phyloP scores from a whole-genome alignment of 2,797 vertebrate genomes.

The Bucorvus abyssinicus region DNA sequence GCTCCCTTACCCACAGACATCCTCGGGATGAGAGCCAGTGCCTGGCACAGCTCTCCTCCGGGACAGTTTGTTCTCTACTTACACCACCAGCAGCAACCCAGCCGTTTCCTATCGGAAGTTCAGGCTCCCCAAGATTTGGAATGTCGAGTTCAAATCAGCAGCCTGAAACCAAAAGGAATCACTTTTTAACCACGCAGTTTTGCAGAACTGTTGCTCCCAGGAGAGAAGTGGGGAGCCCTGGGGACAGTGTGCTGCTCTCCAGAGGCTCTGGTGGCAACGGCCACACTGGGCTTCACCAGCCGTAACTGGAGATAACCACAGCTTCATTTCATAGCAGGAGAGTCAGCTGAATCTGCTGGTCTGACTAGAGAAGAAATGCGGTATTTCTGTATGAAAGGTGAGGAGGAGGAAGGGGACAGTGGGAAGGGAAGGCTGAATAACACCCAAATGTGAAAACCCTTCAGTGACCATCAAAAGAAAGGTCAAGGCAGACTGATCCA shows the following conservation, averaged over 20 bases:
- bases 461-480: background rate
- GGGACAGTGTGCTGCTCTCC: background rate
- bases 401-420: background rate
- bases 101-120: background rate
- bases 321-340: background rate
- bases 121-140: background rate
- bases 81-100: background rate
- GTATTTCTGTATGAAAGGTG: background rate
- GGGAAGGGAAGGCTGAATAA: background rate
- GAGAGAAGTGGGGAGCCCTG: background rate
- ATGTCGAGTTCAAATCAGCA: background rate
- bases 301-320: rapidly evolving
- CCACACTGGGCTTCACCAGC: rapidly evolving
- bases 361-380: background rate
- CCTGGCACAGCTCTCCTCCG: background rate
- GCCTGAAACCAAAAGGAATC: background rate
- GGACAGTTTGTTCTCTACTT: background rate
- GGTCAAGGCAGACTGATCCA: background rate
- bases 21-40: background rate
- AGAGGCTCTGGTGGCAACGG: background rate
- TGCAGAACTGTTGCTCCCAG: background rate
- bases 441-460: background rate
- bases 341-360: rapidly evolving
- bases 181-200: background rate
- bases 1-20: background rate